Base-by-base conservation (phyloP, 2,113 vertebrate genomes). In the Leiothrix lutea region DNA sequence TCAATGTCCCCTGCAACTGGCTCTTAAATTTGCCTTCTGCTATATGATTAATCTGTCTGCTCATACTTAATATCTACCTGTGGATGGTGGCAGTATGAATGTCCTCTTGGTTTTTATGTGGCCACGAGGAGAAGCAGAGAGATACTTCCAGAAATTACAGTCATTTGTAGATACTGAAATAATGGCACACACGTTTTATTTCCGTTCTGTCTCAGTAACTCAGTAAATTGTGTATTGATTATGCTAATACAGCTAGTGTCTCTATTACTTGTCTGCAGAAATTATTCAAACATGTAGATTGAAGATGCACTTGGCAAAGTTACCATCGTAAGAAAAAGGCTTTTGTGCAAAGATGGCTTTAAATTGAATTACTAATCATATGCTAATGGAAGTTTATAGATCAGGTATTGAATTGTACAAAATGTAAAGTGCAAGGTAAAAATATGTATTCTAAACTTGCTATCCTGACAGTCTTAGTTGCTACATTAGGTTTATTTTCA, bases 221-320 rank as follows among this genome's bases (percentile, higher is more conserved):
- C 92, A 47, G 97, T 97, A 98, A 98, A 98, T 98, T 98, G 97
- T 94, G 56, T 98, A 98, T 98, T 98, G 98, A 98, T 98, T 98
- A 98, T 98, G 98, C 94, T 98, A 98, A 98, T 97, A 69, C 61
- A 62, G n/a, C 78, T 85, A 71, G 94, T 96, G 91, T 98, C 97
- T 98, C 97, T 98, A 97, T 97, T 98, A 97, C 95, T 97, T 95
- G 96, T 97, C 97, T 97, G 97, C 91, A 95, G 97, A 97, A 96
- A 96, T 96, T 96, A 96, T 96, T 97, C 96, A 96, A 93, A 97
- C 95, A 97, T 98, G 97, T 96, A 98, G 97, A 98, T 97, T 90
- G 94, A 96, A 97, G 96, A 94, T 90, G 72, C 94, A 87, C 95
- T 96, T 94, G 94, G 94, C 50, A 71, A 97, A 96, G 78, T 91